Conservation (phyloP, 2,888 invertebrate species). For the Drosophila infuscata region DNA sequence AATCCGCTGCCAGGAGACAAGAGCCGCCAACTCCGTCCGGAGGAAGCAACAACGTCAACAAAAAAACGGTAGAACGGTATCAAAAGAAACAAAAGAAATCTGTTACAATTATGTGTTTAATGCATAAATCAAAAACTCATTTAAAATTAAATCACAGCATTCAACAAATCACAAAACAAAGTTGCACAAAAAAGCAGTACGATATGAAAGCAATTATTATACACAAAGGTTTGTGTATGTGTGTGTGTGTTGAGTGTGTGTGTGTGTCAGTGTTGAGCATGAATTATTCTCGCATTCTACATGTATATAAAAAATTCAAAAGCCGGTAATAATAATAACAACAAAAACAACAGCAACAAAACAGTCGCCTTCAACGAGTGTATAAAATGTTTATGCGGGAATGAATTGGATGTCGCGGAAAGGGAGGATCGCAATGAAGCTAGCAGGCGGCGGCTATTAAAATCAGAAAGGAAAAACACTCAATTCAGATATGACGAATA, state of each 20-base stretch:
- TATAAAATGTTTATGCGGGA: constrained; percentile 70
- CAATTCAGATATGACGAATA: background rate
- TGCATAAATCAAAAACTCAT: constrained; percentile 80
- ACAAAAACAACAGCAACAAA: constrained; percentile 27
- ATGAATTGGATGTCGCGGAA: constrained; percentile 72
- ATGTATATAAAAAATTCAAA: constrained; percentile 68
- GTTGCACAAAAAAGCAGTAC: constrained; percentile 33
- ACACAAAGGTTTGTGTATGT: constrained; percentile 33
- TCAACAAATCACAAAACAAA: constrained; percentile 72
- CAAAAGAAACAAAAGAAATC: constrained; percentile 44
- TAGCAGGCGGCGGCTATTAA: constrained; percentile 60
- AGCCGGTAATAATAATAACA: constrained; percentile 38
- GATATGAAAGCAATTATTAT: constrained; percentile 67
- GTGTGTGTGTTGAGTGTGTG: constrained; percentile 15
- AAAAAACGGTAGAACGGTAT: constrained; percentile 2
- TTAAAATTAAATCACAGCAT: constrained; percentile 77
- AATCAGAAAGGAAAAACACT: constrained; percentile 26
- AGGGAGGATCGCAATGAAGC: constrained; percentile 24
- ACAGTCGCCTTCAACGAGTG: constrained; percentile 55
- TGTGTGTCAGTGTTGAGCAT: constrained; percentile 31
- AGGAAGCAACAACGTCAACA: constrained; percentile 17
- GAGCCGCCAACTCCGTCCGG: constrained; percentile 16
- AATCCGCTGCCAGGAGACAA: constrained; percentile 50
- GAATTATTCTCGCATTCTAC: constrained; percentile 54
- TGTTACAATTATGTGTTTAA: constrained; percentile 74